Conservation (phyloP, 2,797 vertebrate species). For the Rhabdomys pumilio region DNA sequence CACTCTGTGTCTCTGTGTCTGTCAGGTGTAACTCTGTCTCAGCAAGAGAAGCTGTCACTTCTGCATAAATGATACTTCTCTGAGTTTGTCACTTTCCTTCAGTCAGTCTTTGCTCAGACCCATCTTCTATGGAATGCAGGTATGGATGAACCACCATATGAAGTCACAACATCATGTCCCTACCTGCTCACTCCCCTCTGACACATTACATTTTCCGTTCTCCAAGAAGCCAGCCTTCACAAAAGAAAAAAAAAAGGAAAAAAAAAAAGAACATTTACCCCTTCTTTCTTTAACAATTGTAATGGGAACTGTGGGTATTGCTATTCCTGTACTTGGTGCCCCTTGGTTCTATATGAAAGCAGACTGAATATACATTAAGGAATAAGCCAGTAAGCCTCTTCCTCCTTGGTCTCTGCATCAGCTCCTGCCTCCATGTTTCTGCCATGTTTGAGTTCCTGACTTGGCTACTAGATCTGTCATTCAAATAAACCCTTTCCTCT, state of each 20-base stretch:
- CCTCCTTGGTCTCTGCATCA: not conserved
- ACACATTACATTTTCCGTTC: not conserved
- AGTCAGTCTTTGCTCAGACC: not conserved
- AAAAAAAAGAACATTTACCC: not conserved
- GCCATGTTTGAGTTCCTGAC: not conserved
- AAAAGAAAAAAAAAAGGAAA: not conserved
- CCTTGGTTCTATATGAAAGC: not conserved
- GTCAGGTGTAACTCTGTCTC: not conserved
- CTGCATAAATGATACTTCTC: not conserved
- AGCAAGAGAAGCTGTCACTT: not conserved
- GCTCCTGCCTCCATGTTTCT: not conserved
- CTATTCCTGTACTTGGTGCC: not conserved
- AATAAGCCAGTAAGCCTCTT: not conserved
- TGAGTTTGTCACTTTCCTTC: not conserved
- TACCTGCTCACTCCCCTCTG: accelerated
- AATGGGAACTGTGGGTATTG: not conserved
- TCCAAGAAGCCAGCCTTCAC: not conserved
- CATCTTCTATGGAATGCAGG: not conserved
- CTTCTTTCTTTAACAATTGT: not conserved
- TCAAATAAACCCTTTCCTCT: not conserved
- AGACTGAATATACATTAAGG: not conserved
- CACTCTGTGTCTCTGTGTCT: not conserved
- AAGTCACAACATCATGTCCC: not conserved
- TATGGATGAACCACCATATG: not conserved
- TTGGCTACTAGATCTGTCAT: not conserved